phyloP scores from a whole-genome alignment of 2,888 invertebrate genomes.

The Aricia artaxerxes region DNA sequence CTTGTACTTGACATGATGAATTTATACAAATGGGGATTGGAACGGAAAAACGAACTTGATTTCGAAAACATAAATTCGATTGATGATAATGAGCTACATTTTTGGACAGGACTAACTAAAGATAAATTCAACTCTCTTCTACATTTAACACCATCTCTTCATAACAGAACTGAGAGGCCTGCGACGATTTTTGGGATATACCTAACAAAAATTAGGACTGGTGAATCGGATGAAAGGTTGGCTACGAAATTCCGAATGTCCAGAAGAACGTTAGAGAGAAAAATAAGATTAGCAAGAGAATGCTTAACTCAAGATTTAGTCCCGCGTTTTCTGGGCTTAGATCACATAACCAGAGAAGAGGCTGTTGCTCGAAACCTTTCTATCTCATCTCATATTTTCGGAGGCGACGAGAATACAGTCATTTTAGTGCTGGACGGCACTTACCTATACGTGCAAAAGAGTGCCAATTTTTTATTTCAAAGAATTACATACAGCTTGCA shows the following conservation, averaged over 20 bases:
- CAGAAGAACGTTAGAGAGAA: neutral
- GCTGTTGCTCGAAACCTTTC: slow-evolving; percentile 27
- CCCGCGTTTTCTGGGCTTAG: slow-evolving; percentile 21
- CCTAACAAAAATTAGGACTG: slow-evolving; percentile 25
- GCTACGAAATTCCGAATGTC: slow-evolving; percentile 13
- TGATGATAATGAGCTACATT: slow-evolving; percentile 38
- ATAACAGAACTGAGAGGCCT: slow-evolving; percentile 34
- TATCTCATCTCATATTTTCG: slow-evolving; percentile 28
- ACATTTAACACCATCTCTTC: slow-evolving; percentile 35
- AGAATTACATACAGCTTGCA: slow-evolving; percentile 27
- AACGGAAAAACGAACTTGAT: slow-evolving; percentile 33
- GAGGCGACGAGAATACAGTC: neutral
- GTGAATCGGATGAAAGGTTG: slow-evolving; percentile 15
- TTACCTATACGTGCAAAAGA: slow-evolving; percentile 39
- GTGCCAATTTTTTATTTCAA: slow-evolving; percentile 37
- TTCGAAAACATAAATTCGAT: slow-evolving; percentile 35
- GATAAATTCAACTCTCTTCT: slow-evolving; percentile 35
- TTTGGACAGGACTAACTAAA: slow-evolving; percentile 34
- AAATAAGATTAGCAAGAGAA: slow-evolving; percentile 25
- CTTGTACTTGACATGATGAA: slow-evolving; percentile 37
- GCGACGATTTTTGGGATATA: slow-evolving; percentile 13
- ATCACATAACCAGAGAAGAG: slow-evolving; percentile 11
- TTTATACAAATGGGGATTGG: slow-evolving; percentile 38
- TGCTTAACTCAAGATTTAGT: slow-evolving; percentile 29
- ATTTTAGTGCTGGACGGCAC: slow-evolving; percentile 37